phyloP scores from a whole-genome alignment of 2,797 vertebrate species.

The Hydrolagus colliei region DNA sequence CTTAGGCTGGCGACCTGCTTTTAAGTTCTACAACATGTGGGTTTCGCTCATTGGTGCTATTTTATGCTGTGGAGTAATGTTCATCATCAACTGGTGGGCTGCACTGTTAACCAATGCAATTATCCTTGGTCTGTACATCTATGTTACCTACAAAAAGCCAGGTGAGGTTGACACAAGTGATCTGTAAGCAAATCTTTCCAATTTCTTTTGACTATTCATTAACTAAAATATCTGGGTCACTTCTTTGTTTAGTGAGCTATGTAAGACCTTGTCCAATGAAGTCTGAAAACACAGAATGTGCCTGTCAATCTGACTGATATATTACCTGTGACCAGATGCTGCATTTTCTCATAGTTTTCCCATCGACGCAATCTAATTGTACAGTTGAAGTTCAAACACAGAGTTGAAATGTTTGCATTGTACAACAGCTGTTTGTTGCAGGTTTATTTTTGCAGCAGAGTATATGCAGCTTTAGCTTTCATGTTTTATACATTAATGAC shows the following conservation, averaged over 20 bases:
- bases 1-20: conserved; percentile 93
- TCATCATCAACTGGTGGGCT: conserved; percentile 97
- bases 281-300: background rate
- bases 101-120: conserved; percentile 91
- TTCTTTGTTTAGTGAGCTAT: too few species aligned
- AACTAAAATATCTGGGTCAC: too few species aligned
- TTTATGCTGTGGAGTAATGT: conserved; percentile 95
- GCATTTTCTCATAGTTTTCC: background rate
- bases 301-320: background rate
- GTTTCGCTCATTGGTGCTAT: conserved; percentile 85
- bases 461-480: too few species aligned
- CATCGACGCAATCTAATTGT: background rate
- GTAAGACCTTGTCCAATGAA: background rate
- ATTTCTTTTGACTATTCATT: background rate
- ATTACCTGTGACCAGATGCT: background rate
- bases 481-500: too few species aligned
- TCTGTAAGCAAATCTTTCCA: background rate
- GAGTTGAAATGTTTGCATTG: too few species aligned
- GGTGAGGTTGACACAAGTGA: conserved; percentile 55
- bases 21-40: conserved; percentile 99
- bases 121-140: conserved; percentile 90
- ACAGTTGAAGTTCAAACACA: too few species aligned
- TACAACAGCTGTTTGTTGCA: too few species aligned
- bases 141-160: conserved; percentile 96
- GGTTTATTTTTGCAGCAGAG: too few species aligned